Base-by-base conservation (phyloP, 2,113 vertebrate genomes). In the Pterophyllum scalare region DNA sequence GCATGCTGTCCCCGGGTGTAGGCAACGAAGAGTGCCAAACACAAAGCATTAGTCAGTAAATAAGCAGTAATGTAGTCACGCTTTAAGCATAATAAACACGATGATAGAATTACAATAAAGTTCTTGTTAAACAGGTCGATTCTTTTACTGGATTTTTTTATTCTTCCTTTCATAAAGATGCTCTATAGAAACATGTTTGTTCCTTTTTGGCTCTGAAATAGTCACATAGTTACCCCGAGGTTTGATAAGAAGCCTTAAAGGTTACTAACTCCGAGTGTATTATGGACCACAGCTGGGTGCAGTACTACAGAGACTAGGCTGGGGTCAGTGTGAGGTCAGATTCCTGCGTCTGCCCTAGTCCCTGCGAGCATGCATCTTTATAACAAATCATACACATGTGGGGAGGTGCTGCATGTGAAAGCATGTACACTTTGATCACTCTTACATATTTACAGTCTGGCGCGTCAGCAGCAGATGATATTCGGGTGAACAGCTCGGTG, bases 401-500 rank as follows among this genome's bases (percentile, higher is more conserved):
- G 19, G 52, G 15, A 17, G 14, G 31, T 24, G 72, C 6, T 35
- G 46, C 2, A 49, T 11, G 59, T 52, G 59, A 33, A 65, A 24
- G 56, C 5, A 49, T 65, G 26, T 24, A 76, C 38, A 46, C 56
- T 76, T 33, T 70, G 52, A 76, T 78, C 65, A 19, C 70, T 52
- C 67, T 26, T 46, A 43, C 28, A 3, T 58, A 26, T 14, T 24
- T 19, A 15, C 14, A 4, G 22, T 46, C 22, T 65, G 6, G 35
- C n/a, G n/a, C 11, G 4, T n/a, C 22, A 35, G 22, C 61, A 6
- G 26, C 35, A 19, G 43, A 46, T 6, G 4, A 35, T 17, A 13
- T 58, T 60, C 81, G 58, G 40, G 22, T 76, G 4, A 82, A 78
- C 24, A 75, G 64, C 64, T 70, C 64, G 20, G 38, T 17, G 72